Evolutionary conservation across 2,113 vertebrate genomes (phyloP).

Genomic region (Stercorarius parasiticus): DNA sequence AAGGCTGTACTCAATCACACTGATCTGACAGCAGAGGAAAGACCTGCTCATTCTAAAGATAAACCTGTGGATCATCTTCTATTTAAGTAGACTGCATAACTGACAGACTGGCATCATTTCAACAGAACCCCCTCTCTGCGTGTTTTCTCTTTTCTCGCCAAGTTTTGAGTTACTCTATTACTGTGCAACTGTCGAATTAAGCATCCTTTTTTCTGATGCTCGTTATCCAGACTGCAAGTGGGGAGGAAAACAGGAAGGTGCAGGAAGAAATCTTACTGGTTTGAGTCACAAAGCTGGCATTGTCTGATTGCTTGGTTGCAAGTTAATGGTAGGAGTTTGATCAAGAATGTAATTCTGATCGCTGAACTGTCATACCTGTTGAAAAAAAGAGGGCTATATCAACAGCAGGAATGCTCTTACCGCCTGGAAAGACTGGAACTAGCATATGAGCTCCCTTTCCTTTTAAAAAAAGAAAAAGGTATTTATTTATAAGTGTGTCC

Average conservation of each 20-base stretch:
- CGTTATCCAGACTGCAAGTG: slow-evolving; percentile 52
- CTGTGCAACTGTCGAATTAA: not conserved
- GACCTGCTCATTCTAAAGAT: slow-evolving; percentile 36
- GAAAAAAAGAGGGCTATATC: slow-evolving; percentile 72
- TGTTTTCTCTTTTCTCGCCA: not conserved
- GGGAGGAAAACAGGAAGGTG: slow-evolving; percentile 42
- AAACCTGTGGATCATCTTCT: slow-evolving; percentile 3
- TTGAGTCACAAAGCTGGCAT: slow-evolving; percentile 73
- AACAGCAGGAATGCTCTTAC: slow-evolving; percentile 66
- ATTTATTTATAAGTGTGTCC: not conserved
- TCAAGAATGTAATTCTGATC: slow-evolving; percentile 75
- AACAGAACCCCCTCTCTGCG: not conserved
- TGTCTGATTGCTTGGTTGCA: slow-evolving; percentile 72
- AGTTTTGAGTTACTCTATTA: slow-evolving; percentile 7
- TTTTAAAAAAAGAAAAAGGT: not conserved
- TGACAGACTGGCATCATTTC: slow-evolving; percentile 5
- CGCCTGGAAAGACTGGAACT: slow-evolving; percentile 44
- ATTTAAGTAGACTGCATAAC: not conserved
- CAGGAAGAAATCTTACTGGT: slow-evolving; percentile 75
- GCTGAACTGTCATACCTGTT: slow-evolving; percentile 73
- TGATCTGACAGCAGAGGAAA: slow-evolving; percentile 33
- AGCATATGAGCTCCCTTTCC: not conserved
- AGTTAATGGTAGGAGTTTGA: slow-evolving; percentile 74
- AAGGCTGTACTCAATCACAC: not conserved
- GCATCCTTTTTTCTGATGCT: slow-evolving; percentile 33